Conservation (phyloP, 2,113 vertebrate species). For the Cranoglanis bouderius region DNA sequence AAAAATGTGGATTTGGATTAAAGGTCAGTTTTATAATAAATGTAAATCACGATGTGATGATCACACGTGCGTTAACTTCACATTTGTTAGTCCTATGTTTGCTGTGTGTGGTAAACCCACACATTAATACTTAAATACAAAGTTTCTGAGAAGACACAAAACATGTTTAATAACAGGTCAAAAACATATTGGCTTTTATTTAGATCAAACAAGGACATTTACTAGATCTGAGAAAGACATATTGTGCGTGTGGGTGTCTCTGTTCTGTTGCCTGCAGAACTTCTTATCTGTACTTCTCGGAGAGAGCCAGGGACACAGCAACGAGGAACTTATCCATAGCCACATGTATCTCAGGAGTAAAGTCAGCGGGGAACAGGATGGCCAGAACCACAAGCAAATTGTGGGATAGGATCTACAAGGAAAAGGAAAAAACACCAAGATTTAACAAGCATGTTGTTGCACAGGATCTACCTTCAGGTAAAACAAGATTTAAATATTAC, state of each 20-base stretch:
- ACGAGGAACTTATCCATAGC: slow-evolving; percentile 80
- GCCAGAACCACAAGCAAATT: slow-evolving; percentile 75
- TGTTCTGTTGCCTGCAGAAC: not conserved
- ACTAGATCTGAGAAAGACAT: not conserved
- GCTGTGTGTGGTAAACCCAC: not conserved
- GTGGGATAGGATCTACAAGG: slow-evolving; percentile 67
- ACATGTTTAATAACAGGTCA: not conserved
- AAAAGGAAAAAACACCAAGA: not conserved
- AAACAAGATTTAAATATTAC: not conserved
- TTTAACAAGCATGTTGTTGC: not conserved
- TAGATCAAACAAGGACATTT: not conserved
- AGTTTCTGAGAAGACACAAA: not conserved
- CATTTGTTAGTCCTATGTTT: not conserved
- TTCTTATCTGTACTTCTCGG: slow-evolving; percentile 78
- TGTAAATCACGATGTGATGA: too few species aligned
- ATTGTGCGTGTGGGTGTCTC: not conserved
- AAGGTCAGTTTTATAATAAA: too few species aligned
- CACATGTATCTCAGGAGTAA: slow-evolving; percentile 70
- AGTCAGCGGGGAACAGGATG: not conserved
- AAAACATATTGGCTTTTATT: not conserved
- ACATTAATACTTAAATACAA: not conserved
- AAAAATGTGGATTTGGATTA: too few species aligned
- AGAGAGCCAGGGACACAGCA: slow-evolving; percentile 63
- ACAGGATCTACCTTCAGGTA: not conserved
- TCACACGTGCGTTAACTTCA: not conserved